Evolutionary conservation across 1,140 invertebrate species (phyloP), one percentile per base, ranked within the genome.

Genomic region (Andricus grossulariae): DNA sequence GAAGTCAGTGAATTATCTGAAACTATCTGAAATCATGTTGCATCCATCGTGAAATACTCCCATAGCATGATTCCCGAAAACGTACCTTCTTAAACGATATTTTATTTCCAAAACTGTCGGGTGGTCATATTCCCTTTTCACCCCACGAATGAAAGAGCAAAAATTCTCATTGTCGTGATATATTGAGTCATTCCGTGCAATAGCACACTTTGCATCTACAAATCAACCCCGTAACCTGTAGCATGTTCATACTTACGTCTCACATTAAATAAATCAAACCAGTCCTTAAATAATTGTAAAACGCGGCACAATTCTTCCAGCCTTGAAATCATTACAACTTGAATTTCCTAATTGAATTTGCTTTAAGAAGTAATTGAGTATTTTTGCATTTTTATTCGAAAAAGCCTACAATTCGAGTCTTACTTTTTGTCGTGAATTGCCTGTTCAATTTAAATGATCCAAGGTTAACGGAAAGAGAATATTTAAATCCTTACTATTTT

Each of bases 201-300:
- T 78, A 25, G 25, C 3, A n/a, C n/a, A n/a, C n/a, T n/a, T n/a
- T n/a, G n/a, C n/a, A n/a, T n/a, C n/a, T n/a, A n/a, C n/a, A n/a
- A n/a, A n/a, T n/a, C n/a, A n/a, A n/a, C n/a, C n/a, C n/a, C n/a
- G n/a, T n/a, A n/a, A n/a, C n/a, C n/a, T n/a, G n/a, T n/a, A n/a
- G n/a, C n/a, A n/a, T n/a, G n/a, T n/a, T n/a, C n/a, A n/a, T n/a
- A n/a, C n/a, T n/a, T n/a, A n/a, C n/a, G n/a, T n/a, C n/a, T n/a
- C n/a, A n/a, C n/a, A n/a, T n/a, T 78, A 13, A 78, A 70, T 32
- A 79, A 16, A 57, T 81, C 77, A 75, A 79, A 79, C 77, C 77
- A 81, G 13, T 73, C 50, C 51, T 78, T 71, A 60, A 79, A 52
- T 5, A 19, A 16, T 39, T 57, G 13, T 50, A 79, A 72, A 15